phyloP scores from a whole-genome alignment of 2,797 vertebrate species.

The Pogoniulus pusillus region DNA sequence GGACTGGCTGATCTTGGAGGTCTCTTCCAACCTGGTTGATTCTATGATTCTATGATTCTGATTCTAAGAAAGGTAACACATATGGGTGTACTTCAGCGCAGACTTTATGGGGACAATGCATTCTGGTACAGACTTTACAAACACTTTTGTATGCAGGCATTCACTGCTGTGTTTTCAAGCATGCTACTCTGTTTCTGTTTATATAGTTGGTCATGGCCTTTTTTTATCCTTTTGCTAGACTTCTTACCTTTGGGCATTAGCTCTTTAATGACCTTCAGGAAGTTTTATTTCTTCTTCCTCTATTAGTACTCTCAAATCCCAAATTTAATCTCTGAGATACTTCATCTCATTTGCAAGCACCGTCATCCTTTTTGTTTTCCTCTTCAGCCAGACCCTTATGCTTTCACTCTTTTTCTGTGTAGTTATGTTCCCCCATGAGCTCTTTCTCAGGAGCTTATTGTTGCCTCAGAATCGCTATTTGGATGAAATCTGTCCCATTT shows the following conservation, averaged over 20 bases:
- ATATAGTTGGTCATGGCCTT: not conserved
- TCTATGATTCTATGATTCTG: too few species aligned
- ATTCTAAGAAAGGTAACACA: not conserved
- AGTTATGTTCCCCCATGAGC: not conserved
- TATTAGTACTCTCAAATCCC: constrained; percentile 41
- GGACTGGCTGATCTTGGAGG: too few species aligned
- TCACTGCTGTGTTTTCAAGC: not conserved
- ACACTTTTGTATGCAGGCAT: not conserved
- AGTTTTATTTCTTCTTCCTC: not conserved
- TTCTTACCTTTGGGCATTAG: not conserved
- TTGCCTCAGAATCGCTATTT: not conserved
- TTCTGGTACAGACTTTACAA: not conserved
- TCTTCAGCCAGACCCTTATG: not conserved
- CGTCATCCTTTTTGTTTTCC: constrained; percentile 33
- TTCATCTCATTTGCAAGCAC: constrained; percentile 31
- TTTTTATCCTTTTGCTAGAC: not conserved
- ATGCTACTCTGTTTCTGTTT: not conserved
- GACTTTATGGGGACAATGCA: not conserved
- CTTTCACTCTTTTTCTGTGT: not conserved
- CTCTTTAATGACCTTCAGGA: constrained; percentile 9
- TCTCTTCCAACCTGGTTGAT: too few species aligned
- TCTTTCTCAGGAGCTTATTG: constrained; percentile 29
- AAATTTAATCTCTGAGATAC: constrained; percentile 44
- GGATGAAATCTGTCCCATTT: not conserved
- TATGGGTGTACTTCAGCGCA: not conserved